Conservation (phyloP, 1,140 invertebrate genomes). For the Spodoptera litura region DNA sequence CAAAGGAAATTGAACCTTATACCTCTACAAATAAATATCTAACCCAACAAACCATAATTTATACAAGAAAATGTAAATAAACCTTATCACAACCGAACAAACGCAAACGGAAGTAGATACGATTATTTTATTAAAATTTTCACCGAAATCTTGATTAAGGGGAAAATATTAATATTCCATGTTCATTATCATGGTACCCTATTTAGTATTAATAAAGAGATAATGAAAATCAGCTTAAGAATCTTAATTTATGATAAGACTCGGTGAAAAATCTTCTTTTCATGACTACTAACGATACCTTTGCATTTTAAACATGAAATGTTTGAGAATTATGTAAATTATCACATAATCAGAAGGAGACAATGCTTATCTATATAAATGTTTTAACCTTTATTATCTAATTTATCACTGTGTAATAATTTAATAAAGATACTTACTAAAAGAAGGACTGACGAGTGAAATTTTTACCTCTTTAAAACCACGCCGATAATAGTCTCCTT, state of each 20-base stretch:
- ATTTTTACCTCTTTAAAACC: too few relatives aligned
- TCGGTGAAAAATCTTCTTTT: conserved; percentile 22
- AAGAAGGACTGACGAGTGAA: too few relatives aligned
- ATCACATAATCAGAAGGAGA: conserved; percentile 1
- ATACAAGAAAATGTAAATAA: too few relatives aligned
- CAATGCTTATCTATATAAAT: background rate
- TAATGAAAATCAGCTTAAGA: conserved; percentile 30
- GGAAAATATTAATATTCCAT: background rate
- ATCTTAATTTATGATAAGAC: conserved; percentile 40
- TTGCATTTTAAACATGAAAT: conserved; percentile 32
- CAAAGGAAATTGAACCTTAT: too few relatives aligned
- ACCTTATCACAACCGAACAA: too few relatives aligned
- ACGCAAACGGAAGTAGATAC: too few relatives aligned
- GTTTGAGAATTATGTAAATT: conserved; percentile 29
- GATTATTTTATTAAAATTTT: background rate
- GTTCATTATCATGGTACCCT: background rate
- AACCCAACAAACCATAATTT: too few relatives aligned
- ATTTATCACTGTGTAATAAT: too few relatives aligned
- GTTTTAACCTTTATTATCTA: too few relatives aligned
- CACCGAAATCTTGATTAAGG: background rate
- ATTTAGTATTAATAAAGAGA: conserved; percentile 9
- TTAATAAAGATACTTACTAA: too few relatives aligned
- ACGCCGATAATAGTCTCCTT: too few relatives aligned
- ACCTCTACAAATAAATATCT: too few relatives aligned
- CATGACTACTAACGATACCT: conserved; percentile 29